A percentile compares a stretch with the other conserved stretches of the same genome.
These are phyloP conservation scores for Corythoichthys intestinalis DNA, from an alignment of 2,113 vertebrate genomes.

Conservation along the genomic window DNA sequence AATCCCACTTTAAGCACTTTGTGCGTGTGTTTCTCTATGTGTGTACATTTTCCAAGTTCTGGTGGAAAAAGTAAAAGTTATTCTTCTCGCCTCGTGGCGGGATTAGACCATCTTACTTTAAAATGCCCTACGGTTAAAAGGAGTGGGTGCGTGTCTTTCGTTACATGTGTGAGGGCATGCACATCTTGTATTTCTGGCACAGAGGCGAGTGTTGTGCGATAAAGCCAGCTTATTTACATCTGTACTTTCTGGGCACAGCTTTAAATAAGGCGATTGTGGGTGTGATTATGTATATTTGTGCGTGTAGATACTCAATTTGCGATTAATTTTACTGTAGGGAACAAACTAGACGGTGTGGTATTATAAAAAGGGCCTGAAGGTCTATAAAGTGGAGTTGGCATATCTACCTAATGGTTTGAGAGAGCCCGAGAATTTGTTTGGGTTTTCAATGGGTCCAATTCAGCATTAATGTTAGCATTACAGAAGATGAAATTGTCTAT, in stretches of 20 bases:
- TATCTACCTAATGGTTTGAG: too few species aligned
- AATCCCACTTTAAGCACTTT: too few species aligned
- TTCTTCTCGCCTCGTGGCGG: neutral
- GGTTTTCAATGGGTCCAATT: too few species aligned
- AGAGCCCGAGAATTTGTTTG: too few species aligned
- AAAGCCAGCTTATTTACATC: conserved; percentile 1
- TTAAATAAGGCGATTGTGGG: conserved; percentile 12
- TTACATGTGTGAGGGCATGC: neutral
- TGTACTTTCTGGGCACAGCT: conserved; percentile 5
- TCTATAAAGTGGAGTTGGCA: too few species aligned
- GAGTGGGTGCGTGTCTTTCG: neutral
- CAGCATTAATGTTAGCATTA: too few species aligned
- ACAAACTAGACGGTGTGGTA: neutral
- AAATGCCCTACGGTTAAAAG: neutral
- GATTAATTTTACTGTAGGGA: conserved; percentile 6
- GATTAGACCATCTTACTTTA: neutral
- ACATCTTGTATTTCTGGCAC: neutral
- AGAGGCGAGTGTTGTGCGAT: conserved; percentile 6
- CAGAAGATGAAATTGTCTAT: too few species aligned
- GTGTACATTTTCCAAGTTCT: neutral
- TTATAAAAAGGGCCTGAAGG: neutral
- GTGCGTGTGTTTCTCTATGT: neutral
- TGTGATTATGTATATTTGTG: neutral
- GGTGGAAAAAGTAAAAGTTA: neutral
- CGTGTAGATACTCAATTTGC: neutral